Base-by-base conservation (phyloP, 2,797 vertebrate genomes). In the Sebastes baramenuke region DNA sequence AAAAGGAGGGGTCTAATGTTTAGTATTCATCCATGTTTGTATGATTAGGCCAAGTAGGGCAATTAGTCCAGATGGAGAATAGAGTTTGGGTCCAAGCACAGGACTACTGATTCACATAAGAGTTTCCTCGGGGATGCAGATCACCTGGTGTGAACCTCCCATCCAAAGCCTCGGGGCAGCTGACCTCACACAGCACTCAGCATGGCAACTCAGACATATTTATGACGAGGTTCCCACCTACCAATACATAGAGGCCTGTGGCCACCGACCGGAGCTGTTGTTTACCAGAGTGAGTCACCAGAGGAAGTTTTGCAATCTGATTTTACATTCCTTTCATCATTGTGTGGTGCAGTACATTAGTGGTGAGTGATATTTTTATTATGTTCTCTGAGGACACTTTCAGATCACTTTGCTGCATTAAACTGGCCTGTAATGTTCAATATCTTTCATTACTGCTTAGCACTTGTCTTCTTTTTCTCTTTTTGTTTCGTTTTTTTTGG, bases 51-150 rank as follows among this genome's bases (percentile, higher is more conserved):
- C 85, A 91, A 94, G 87, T 85, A 84, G 85, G 88, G 91, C 90
- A 95, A 95, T 94, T 95, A 92, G 90, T 88, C 75, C 80, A 83
- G 85, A 89, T 87, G 87, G 89, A 92, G 86, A 91, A 88, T 76
- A 64, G 79, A 84, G 82, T 75, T 20, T 75, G 61, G 68, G 83
- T 86, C 75, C 65, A 24, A 81, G 73, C 67, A 74, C 59, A 77
- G 74, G 87, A 88, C 77, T 67, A 54, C 78, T 88, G 84, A 91
- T 91, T 93, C 88, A 77, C 77, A 76, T 36, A 66, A 84, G 81
- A 81, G 22, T 75, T 80, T 84, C 88, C 69, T 77, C 77, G 4
- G 82, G 82, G 82, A 90, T 64, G 12, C 29, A 32, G 71, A 66
- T 92, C 85, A 88, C 78, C 87, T 81, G 10, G 12, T 49, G 73